Conservation (phyloP, 2,888 invertebrate genomes). For the Drosophila paramelanica region DNA sequence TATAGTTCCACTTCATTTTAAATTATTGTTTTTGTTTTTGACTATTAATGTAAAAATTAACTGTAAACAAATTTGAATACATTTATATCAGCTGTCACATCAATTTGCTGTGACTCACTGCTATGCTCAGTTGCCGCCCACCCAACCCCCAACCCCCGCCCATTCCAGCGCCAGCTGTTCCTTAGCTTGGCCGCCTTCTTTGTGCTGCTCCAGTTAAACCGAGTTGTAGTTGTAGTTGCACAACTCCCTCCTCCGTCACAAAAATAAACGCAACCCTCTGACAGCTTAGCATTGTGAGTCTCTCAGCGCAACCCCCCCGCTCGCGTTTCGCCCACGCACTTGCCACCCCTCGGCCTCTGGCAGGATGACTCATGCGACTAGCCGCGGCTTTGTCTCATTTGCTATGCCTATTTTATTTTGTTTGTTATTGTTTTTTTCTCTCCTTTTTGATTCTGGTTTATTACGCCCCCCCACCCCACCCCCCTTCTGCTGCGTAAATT, state of each 20-base stretch:
- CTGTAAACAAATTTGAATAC: too few species aligned
- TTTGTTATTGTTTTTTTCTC: conserved; percentile 28
- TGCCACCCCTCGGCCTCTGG: conserved; percentile 33
- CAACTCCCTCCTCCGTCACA: conserved; percentile 16
- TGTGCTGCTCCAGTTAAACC: conserved; percentile 47
- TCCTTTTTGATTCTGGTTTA: conserved; percentile 7
- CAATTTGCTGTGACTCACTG: conserved; percentile 38
- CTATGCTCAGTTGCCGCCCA: conserved; percentile 14
- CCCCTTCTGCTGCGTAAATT: conserved; percentile 41
- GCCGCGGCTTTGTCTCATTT: conserved; percentile 54
- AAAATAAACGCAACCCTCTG: conserved; percentile 42
- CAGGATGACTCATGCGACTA: conserved; percentile 54
- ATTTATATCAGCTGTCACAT: too few species aligned
- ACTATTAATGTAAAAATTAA: too few species aligned
- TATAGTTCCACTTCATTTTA: too few species aligned
- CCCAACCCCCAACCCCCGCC: neutral
- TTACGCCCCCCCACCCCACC: conserved; percentile 4
- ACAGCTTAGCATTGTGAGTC: conserved; percentile 13
- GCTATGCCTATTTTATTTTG: conserved; percentile 54
- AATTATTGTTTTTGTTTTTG: too few species aligned
- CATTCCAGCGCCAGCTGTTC: conserved; percentile 41
- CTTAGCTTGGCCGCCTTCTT: conserved; percentile 43
- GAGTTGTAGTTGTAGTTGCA: conserved; percentile 39
- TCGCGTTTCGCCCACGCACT: conserved; percentile 27
- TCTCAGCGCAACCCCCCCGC: neutral